Conservation (phyloP, 2,888 invertebrate species). For the Agrilus mali region DNA sequence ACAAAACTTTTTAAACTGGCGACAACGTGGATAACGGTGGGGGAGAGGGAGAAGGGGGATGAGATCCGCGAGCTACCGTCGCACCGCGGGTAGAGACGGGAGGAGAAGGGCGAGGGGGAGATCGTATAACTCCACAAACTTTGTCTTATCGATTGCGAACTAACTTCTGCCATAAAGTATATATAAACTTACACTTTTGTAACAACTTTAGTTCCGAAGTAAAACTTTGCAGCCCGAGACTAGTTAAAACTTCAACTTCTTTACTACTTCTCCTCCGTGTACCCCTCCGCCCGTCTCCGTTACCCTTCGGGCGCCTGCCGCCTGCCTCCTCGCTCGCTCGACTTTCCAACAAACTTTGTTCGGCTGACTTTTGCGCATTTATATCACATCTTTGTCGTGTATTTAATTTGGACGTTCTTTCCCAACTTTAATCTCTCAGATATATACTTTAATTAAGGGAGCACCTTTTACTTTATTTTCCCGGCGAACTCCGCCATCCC, state of each 20-base stretch:
- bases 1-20: no score
- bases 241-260: slow-evolving; percentile 30
- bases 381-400: slow-evolving; percentile 20
- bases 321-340: no score
- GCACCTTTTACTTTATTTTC: slow-evolving; percentile 23
- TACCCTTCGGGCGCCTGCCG: background rate
- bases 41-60: no score
- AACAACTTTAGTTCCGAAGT: slow-evolving; percentile 34
- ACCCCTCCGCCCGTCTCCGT: slow-evolving; percentile 3
- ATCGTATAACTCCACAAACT: slow-evolving; percentile 17
- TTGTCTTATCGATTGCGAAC: slow-evolving; percentile 22
- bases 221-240: slow-evolving; percentile 29
- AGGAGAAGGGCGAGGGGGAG: slow-evolving; percentile 9
- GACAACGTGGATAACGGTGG: no score
- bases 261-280: slow-evolving; percentile 11
- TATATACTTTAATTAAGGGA: slow-evolving; percentile 28
- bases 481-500: no score
- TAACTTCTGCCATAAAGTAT: slow-evolving; percentile 38
- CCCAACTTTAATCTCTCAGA: slow-evolving; percentile 26
- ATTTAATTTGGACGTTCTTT: slow-evolving; percentile 22
- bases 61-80: no score
- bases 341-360: slow-evolving; percentile 17
- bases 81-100: no score
- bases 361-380: slow-evolving; percentile 18
- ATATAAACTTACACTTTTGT: slow-evolving; percentile 37